phyloP scores from a whole-genome alignment of 2,113 vertebrate species.

The Neotragus pygmaeus region DNA sequence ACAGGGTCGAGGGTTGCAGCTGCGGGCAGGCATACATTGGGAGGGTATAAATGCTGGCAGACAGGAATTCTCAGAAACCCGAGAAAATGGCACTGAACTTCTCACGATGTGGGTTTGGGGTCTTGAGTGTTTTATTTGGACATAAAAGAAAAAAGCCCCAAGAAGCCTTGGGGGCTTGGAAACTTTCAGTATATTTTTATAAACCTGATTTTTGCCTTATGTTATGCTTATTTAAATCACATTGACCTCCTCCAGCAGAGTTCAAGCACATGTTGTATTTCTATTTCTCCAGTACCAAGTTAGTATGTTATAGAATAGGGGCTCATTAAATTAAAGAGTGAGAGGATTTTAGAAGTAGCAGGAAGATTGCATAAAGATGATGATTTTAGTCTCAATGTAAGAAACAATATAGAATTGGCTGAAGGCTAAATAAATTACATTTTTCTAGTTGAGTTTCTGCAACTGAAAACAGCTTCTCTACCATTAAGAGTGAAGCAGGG shows the following conservation, averaged over 20 bases:
- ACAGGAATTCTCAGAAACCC: too few species aligned
- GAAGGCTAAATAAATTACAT: neutral
- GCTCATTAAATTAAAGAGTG: neutral
- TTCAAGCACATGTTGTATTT: neutral
- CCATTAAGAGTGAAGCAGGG: neutral
- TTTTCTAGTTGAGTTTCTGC: neutral
- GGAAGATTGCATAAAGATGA: neutral
- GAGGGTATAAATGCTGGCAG: neutral
- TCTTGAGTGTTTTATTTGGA: neutral
- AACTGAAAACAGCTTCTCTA: neutral
- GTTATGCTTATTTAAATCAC: neutral
- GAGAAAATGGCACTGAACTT: neutral
- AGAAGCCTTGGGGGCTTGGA: neutral
- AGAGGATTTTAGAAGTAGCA: neutral
- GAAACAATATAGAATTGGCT: neutral
- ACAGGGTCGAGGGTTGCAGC: neutral
- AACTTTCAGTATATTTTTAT: neutral
- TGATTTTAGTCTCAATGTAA: neutral
- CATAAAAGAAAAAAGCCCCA: neutral
- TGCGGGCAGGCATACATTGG: rapidly evolving
- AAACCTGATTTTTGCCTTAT: neutral
- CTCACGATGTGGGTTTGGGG: rapidly evolving
- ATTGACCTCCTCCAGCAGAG: neutral
- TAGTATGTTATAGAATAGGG: neutral
- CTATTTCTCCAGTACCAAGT: neutral